Evolutionary conservation across 2,888 invertebrate species (phyloP).

Genomic region (Andricus curvator): DNA sequence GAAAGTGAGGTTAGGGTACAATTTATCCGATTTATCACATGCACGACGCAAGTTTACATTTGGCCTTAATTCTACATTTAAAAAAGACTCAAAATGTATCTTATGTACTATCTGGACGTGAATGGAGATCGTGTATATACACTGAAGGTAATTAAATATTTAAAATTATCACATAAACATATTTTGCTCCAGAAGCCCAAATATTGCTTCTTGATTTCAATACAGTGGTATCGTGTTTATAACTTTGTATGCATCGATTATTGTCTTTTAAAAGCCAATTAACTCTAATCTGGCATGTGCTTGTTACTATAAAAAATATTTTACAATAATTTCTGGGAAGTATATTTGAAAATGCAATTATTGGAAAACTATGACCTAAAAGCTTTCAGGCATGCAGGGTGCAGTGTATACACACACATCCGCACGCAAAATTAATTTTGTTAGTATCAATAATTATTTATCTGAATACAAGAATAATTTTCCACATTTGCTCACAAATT

Average conservation of each 20-base stretch:
- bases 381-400: background rate
- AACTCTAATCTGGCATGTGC: background rate
- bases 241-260: background rate
- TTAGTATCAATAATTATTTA: too few relatives aligned
- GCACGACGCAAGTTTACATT: background rate
- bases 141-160: conserved; percentile 82
- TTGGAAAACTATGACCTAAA: background rate
- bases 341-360: too few relatives aligned
- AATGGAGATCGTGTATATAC: conserved; percentile 92
- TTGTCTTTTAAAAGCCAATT: background rate
- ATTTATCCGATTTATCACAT: too few relatives aligned
- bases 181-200: background rate
- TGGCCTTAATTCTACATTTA: background rate
- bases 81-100: conserved; percentile 81
- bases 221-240: background rate
- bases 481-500: too few relatives aligned
- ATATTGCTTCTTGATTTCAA: background rate
- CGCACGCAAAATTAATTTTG: too few relatives aligned
- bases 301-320: background rate
- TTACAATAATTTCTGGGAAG: background rate
- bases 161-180: background rate
- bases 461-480: too few relatives aligned
- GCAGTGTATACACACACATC: too few relatives aligned
- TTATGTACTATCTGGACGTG: conserved; percentile 88
- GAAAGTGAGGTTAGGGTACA: too few relatives aligned